Conservation (phyloP, 2,797 vertebrate genomes). For the Pseudomugil gertrudae region DNA sequence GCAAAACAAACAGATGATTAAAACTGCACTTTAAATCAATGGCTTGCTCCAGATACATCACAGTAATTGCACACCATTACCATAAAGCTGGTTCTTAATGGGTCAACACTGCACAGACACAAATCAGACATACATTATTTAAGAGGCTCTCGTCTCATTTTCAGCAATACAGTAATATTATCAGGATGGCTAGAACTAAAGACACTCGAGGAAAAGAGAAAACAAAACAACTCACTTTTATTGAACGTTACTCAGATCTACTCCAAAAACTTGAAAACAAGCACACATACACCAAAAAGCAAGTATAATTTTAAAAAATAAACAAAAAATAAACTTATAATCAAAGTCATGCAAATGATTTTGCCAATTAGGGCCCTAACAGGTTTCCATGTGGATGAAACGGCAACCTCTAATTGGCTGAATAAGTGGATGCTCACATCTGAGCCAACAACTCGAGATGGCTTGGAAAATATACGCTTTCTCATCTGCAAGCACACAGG, state of each 20-base stretch:
- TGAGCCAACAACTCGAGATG: constrained; percentile 72
- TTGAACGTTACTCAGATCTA: constrained; percentile 33
- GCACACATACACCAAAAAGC: neutral
- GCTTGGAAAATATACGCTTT: constrained; percentile 53
- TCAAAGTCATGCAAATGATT: constrained; percentile 84
- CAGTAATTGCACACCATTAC: constrained; percentile 58
- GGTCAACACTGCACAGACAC: constrained; percentile 55
- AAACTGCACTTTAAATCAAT: constrained; percentile 43
- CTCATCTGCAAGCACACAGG: constrained; percentile 12
- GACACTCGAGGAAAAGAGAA: constrained; percentile 29
- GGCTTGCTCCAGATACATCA: constrained; percentile 29
- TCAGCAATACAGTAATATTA: constrained; percentile 58
- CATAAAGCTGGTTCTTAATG: constrained; percentile 58
- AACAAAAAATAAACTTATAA: constrained; percentile 43
- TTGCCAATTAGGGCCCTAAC: constrained; percentile 77
- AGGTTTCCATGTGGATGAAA: constrained; percentile 80
- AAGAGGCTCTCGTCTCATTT: constrained; percentile 56
- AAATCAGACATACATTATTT: constrained; percentile 70
- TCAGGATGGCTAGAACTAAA: constrained; percentile 26
- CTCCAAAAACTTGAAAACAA: constrained; percentile 48
- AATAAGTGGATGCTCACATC: constrained; percentile 76
- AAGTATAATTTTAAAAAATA: neutral
- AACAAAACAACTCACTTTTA: constrained; percentile 40
- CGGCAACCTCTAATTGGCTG: constrained; percentile 77
- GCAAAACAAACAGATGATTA: constrained; percentile 36